phyloP scores from a whole-genome alignment of 2,888 invertebrate genomes.

The Timandra comae region DNA sequence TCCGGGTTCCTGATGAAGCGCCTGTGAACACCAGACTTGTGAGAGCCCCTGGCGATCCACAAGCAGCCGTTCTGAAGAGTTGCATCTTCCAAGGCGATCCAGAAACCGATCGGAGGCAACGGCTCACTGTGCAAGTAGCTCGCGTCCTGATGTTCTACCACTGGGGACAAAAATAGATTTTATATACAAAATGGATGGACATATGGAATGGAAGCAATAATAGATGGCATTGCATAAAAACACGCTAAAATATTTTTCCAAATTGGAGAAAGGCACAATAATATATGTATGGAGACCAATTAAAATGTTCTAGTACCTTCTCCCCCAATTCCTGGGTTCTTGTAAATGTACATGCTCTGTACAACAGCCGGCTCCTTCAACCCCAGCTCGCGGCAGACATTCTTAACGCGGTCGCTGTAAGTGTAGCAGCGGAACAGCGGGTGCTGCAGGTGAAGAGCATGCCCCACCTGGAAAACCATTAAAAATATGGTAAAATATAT shows the following conservation, averaged over 20 bases:
- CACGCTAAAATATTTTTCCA: too few relatives aligned
- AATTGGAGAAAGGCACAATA: neutral
- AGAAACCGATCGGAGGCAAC: constrained; percentile 88
- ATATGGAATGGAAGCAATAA: neutral
- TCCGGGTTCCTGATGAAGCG: constrained; percentile 84
- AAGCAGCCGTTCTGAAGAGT: constrained; percentile 96
- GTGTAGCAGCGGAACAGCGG: constrained; percentile 89
- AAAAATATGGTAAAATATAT: too few relatives aligned
- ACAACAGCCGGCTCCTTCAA: constrained; percentile 88
- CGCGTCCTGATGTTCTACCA: constrained; percentile 89
- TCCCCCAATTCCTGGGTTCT: constrained; percentile 93
- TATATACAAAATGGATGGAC: neutral
- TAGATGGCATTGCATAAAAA: too few relatives aligned
- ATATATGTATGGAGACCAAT: too few relatives aligned
- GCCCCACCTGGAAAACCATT: constrained; percentile 83
- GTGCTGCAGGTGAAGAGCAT: constrained; percentile 89
- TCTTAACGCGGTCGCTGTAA: constrained; percentile 89
- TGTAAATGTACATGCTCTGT: constrained; percentile 99
- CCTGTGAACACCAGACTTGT: constrained; percentile 87
- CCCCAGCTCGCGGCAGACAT: constrained; percentile 83
- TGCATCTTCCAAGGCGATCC: constrained; percentile 97
- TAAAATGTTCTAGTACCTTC: constrained; percentile 83
- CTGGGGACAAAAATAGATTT: constrained; percentile 57
- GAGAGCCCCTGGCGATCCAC: constrained; percentile 94
- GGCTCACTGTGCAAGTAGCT: constrained; percentile 93